Evolutionary conservation across 1,140 invertebrate genomes (phyloP).

Genomic region (Zeugodacus cucurbitae): DNA sequence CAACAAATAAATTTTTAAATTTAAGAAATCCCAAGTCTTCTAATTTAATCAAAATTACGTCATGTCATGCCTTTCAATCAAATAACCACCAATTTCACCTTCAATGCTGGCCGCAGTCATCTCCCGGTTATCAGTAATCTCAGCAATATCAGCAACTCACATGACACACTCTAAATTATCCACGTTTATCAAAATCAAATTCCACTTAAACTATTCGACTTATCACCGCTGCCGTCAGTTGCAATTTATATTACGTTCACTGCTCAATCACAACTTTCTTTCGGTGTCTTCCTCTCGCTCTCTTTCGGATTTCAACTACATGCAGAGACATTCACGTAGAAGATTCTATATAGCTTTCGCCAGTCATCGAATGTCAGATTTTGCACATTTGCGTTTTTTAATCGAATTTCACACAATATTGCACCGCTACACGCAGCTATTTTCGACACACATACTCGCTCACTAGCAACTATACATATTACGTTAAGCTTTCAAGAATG

Average conservation of each 20-base stretch:
- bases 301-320: background rate
- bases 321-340: background rate
- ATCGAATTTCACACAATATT: slow-evolving; percentile 4
- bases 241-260: background rate
- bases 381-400: slow-evolving; percentile 8
- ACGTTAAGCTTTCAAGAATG: background rate
- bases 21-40: no score
- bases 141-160: background rate
- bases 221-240: background rate
- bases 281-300: background rate
- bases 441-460: background rate
- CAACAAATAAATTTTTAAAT: no score
- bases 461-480: background rate
- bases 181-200: background rate
- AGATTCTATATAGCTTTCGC: background rate
- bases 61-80: no score
- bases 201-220: background rate
- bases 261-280: background rate
- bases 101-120: no score
- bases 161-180: background rate
- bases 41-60: no score
- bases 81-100: no score
- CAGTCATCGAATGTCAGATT: background rate
- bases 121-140: no score
- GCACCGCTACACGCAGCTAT: background rate